These are phyloP conservation scores for Xestia xanthographa DNA, from an alignment of 2,888 invertebrate species.

Conservation along the genomic window DNA sequence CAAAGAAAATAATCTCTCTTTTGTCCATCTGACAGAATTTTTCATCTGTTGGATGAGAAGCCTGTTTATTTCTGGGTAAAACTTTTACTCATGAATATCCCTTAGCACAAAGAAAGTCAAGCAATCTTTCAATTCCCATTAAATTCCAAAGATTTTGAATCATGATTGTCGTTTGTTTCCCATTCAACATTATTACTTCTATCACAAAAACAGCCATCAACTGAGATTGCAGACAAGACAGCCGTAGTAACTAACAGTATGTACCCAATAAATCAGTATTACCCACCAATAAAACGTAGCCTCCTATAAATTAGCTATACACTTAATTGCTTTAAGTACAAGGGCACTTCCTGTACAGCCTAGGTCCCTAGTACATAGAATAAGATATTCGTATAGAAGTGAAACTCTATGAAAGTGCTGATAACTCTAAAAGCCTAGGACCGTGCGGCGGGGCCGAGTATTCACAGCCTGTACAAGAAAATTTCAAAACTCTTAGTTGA, in stretches of 20 bases:
- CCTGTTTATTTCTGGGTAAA: background rate
- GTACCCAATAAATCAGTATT: slow-evolving; percentile 41
- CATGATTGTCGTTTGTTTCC: background rate
- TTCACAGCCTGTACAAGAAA: too few relatives aligned
- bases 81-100: background rate
- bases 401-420: too few relatives aligned
- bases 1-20: background rate
- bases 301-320: slow-evolving; percentile 36
- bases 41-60: background rate
- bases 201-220: background rate
- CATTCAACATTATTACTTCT: background rate
- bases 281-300: slow-evolving; percentile 41
- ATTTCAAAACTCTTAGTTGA: too few relatives aligned
- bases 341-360: slow-evolving; percentile 46
- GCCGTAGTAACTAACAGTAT: background rate
- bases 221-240: background rate
- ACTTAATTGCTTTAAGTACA: slow-evolving; percentile 52
- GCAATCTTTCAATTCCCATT: background rate
- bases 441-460: too few relatives aligned
- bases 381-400: background rate
- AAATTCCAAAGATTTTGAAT: background rate
- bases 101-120: background rate
- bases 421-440: too few relatives aligned
- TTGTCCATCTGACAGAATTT: background rate
- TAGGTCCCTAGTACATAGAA: slow-evolving; percentile 9